Conservation (phyloP, 2,888 invertebrate species). For the Synergus umbraculus region DNA sequence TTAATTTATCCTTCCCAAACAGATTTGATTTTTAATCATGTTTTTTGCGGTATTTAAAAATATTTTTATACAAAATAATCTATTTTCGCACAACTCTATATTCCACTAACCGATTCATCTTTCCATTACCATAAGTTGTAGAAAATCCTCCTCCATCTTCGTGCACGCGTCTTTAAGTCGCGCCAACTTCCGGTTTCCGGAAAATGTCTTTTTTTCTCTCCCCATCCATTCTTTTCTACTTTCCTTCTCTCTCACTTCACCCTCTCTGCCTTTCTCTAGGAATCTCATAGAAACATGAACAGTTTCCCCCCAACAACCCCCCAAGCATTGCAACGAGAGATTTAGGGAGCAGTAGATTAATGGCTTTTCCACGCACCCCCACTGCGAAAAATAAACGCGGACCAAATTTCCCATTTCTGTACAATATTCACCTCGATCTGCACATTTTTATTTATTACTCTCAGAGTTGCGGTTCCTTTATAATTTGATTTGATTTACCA, state of each 20-base stretch:
- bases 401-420: constrained; percentile 31
- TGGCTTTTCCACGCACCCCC: constrained; percentile 58
- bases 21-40: background rate
- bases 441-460: background rate
- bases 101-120: background rate
- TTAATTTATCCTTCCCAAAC: background rate
- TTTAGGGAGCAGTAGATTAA: constrained; percentile 70
- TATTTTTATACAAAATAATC: too few species aligned
- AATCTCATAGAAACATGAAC: constrained; percentile 36
- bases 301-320: constrained; percentile 16
- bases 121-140: constrained; percentile 5
- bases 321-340: constrained; percentile 61
- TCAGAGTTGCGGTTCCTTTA: too few species aligned
- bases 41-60: too few species aligned
- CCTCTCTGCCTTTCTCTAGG: constrained; percentile 23
- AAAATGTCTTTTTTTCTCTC: constrained; percentile 58
- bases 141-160: constrained; percentile 26
- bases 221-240: constrained; percentile 47
- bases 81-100: too few species aligned
- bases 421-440: constrained; percentile 11
- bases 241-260: constrained; percentile 22
- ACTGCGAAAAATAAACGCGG: constrained; percentile 25
- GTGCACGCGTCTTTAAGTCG: constrained; percentile 69
- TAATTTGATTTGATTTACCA: too few species aligned
- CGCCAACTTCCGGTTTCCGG: constrained; percentile 73